Base-by-base conservation (phyloP, 2,113 vertebrate species). In the Brachypteracias leptosomus region DNA sequence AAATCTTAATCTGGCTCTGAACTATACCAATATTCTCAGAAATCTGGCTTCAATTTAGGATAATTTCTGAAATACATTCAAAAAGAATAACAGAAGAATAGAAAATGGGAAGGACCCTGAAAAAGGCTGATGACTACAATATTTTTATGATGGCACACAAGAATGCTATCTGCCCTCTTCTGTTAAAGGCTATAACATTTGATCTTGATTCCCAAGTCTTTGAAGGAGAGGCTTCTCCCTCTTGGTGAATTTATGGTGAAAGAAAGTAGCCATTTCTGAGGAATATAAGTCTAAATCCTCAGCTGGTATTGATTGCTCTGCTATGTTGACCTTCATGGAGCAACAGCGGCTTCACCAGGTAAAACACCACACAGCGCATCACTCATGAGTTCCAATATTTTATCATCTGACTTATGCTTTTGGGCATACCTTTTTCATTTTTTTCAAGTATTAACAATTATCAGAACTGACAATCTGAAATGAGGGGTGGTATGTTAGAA, bases 151-250 rank as follows among this genome's bases (percentile, higher is more conserved):
- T n/a, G 35, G 28, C 51, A 93, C 7, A 68, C 6, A 63, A 54
- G 24, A 84, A 44, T 0, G 0, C 13, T 31, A 0, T 35, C 9
- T 38, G 17, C 75, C 51, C 11, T 36, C 67, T 68, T 79, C 55
- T 82, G 9, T 59, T 73, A 74, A 29, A 83, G 25, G 6, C 16
- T 44, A 3, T 13, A 93, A 54, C 15, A 59, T 57, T 67, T 51
- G 10, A 33, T 88, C 42, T 85, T 73, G 12, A 40, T 77, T 91
- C 59, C 31, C 49, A 70, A 85, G 24, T 33, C 16, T 66, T 42
- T n/a, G 4, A 91, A 65, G 33, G 28, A 66, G 26, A 75, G 42
- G 24, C 3, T 88, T 77, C 35, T 88, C 14, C 14, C 13, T 62
- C 62, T 66, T 73, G 46, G 6, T 59, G 20, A 85, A 5, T 6